phyloP scores from a whole-genome alignment of 1,140 invertebrate species.

The Atopsyche davidsoni region DNA sequence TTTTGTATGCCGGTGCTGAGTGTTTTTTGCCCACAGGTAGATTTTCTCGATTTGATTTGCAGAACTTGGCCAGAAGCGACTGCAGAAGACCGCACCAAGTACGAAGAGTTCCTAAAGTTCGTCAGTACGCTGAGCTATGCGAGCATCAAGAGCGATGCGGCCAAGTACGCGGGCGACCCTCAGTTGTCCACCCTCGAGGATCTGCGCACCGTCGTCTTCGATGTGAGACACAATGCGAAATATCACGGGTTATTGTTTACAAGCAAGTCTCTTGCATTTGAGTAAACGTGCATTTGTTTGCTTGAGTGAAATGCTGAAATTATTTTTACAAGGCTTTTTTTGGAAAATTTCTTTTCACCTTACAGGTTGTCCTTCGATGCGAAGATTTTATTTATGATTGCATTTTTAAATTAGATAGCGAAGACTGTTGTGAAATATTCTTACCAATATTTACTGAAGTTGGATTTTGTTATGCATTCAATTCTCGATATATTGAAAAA shows the following conservation, averaged over 20 bases:
- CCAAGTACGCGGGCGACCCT: conserved; percentile 33
- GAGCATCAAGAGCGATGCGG: conserved; percentile 35
- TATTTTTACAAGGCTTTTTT: no score
- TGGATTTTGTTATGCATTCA: conserved; percentile 65
- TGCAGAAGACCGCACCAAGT: conserved; percentile 16
- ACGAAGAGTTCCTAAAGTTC: conserved; percentile 38
- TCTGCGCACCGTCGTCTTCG: conserved; percentile 41
- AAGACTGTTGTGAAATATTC: conserved; percentile 55
- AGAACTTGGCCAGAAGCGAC: conserved; percentile 25
- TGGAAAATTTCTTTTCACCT: conserved; percentile 3
- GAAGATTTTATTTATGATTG: conserved; percentile 53
- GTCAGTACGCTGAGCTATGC: conserved; percentile 40
- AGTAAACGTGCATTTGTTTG: no score
- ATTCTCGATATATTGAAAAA: conserved; percentile 51
- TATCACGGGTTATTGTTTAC: no score
- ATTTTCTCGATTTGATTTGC: no score
- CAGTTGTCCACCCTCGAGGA: conserved; percentile 32
- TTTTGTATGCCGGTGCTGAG: no score
- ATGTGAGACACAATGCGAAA: conserved; percentile 36
- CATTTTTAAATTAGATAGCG: conserved; percentile 55
- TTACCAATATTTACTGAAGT: conserved; percentile 61
- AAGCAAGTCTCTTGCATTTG: no score
- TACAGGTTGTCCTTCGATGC: conserved; percentile 50
- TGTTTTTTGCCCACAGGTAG: no score
- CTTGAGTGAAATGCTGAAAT: no score